phyloP scores from a whole-genome alignment of 2,113 vertebrate genomes.

The Coryphaenoides rupestris region DNA sequence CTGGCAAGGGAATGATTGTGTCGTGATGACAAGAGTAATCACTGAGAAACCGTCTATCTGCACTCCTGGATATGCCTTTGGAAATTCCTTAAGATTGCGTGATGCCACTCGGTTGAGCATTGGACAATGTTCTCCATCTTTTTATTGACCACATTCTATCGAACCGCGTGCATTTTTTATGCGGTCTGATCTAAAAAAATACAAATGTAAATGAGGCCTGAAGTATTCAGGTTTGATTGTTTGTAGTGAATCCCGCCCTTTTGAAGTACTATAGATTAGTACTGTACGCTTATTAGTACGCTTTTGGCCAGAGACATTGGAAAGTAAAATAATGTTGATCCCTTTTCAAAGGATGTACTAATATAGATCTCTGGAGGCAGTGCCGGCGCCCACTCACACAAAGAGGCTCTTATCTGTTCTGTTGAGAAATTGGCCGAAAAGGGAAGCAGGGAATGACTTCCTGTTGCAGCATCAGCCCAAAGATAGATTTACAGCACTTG shows the following conservation, averaged over 20 bases:
- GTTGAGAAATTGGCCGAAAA: conserved; percentile 24
- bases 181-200: conserved; percentile 8
- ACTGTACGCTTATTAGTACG: no score
- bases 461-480: conserved; percentile 23
- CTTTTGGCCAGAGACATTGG: no score
- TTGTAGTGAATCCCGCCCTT: no score
- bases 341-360: conserved; percentile 15
- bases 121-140: conserved; percentile 11
- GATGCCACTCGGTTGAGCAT: conserved; percentile 43
- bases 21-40: conserved; percentile 58
- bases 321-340: neutral
- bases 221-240: no score
- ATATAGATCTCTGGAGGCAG: conserved; percentile 1
- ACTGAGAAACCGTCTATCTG: conserved; percentile 47
- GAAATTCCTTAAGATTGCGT: conserved; percentile 64
- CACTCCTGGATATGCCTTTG: conserved; percentile 52
- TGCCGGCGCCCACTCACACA: neutral
- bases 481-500: conserved; percentile 27
- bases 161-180: conserved; percentile 7
- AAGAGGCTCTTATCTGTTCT: conserved; percentile 25
- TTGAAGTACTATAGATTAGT: no score
- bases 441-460: conserved; percentile 31
- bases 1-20: conserved; percentile 41
- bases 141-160: conserved; percentile 12
- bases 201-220: neutral